A percentile compares a stretch with the other conserved stretches of the same genome.
Evolutionary conservation across 1,140 invertebrate species (phyloP).

Genomic region (Drosophila sproati): DNA sequence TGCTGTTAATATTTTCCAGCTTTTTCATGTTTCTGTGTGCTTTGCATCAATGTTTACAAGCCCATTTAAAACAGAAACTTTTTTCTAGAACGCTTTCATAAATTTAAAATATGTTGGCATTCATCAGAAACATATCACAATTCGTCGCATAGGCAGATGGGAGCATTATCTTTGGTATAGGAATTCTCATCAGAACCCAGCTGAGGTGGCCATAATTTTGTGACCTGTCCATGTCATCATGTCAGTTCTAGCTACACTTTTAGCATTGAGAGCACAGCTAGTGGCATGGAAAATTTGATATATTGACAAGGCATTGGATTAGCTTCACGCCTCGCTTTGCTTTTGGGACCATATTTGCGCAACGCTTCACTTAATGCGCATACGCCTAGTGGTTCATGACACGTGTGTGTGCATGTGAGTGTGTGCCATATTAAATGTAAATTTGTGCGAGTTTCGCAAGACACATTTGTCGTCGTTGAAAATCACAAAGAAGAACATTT

Average conservation of each 20-base stretch:
- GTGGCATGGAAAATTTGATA: constrained; percentile 39
- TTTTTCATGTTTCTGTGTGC: too few relatives aligned
- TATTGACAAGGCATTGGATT: constrained; percentile 33
- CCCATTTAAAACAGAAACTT: too few relatives aligned
- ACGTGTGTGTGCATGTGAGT: not conserved
- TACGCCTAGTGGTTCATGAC: constrained; percentile 27
- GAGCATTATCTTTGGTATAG: not conserved
- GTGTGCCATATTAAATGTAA: constrained; percentile 68
- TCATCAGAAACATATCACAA: not conserved
- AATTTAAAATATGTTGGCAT: not conserved
- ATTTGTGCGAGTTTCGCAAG: constrained; percentile 57
- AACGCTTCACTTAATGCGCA: constrained; percentile 42
- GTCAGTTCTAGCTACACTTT: not conserved
- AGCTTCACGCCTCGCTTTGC: constrained; percentile 12
- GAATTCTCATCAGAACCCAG: not conserved
- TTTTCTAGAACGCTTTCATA: not conserved
- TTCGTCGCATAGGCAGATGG: not conserved
- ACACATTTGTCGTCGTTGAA: constrained; percentile 36
- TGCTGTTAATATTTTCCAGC: too few relatives aligned
- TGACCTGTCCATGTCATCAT: constrained; percentile 23
- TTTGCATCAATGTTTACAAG: too few relatives aligned
- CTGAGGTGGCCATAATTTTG: constrained; percentile 26
- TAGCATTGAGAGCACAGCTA: constrained; percentile 3
- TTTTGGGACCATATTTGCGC: not conserved
- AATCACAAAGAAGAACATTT: constrained; percentile 41